Evolutionary conservation across 2,113 vertebrate genomes (phyloP).

Genomic region (Marmota monax): DNA sequence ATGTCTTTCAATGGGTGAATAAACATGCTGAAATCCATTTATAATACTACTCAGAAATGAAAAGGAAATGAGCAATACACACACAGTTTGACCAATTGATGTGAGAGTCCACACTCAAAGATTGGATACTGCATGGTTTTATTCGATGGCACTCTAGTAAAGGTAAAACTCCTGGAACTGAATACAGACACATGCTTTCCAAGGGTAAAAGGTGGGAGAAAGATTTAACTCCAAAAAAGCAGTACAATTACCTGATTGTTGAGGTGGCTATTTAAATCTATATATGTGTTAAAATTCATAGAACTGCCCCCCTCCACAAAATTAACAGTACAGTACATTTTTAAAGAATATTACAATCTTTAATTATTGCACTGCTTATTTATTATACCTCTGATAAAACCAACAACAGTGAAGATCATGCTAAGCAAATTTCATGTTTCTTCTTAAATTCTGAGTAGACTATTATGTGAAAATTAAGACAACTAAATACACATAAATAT

Average conservation of each 20-base stretch:
- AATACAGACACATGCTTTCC: background rate
- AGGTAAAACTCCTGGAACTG: background rate
- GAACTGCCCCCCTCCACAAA: background rate
- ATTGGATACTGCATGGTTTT: background rate
- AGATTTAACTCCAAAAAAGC: background rate
- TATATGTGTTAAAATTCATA: background rate
- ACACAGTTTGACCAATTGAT: background rate
- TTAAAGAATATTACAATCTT: background rate
- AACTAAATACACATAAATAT: conserved; percentile 74
- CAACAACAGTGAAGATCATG: background rate
- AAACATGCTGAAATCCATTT: background rate
- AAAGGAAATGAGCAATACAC: background rate
- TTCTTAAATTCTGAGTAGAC: conserved; percentile 69
- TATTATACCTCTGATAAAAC: conserved; percentile 8
- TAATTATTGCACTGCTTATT: background rate
- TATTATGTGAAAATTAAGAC: conserved; percentile 56
- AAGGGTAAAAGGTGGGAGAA: background rate
- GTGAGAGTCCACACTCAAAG: background rate
- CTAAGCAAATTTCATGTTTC: conserved; percentile 51
- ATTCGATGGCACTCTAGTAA: background rate
- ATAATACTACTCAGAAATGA: background rate
- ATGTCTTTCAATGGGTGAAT: background rate
- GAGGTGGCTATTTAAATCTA: background rate
- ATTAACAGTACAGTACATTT: background rate
- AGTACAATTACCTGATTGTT: background rate